Base-by-base conservation (phyloP, 2,113 vertebrate species). In the Antennarius striatus region DNA sequence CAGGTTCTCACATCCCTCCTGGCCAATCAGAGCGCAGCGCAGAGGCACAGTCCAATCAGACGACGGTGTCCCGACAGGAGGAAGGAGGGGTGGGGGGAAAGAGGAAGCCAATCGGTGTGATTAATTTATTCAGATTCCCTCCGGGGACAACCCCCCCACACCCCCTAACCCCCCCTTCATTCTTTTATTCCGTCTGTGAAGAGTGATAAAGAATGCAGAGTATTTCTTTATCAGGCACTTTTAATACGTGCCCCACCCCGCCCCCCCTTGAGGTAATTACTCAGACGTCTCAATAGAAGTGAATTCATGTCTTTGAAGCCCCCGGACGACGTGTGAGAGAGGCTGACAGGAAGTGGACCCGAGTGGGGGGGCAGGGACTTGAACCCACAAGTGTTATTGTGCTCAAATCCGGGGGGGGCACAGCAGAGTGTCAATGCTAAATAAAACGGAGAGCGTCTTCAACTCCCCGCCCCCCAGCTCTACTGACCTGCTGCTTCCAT, bases 41-140 rank as follows among this genome's bases (percentile, higher is more conserved):
- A 32, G 88, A 88, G 90, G 87, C 91, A 58, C 82, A 87, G 88
- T 85, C 94, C 89, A 86, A 88, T 86, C 81, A 88, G 74, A 79
- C 15, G 60, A 61, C 83, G 54, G 73, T 71, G 45, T 85, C 92
- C 92, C 80, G 90, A 91, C 83, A 90, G 89, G 86, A 80, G 75
- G 67, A 13, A 52, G 62, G 46, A 55, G 63, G 63, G 11, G 87
- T 89, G 85, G 89, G 75, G 83, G 30, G 39, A n/a, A 12, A 29
- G 85, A 89, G 88, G 86, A 90, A 93, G 91, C 91, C 94, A 93
- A 94, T 94, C 90, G 90, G 87, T 80, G 88, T 91, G 92, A 94
- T 95, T 94, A 92, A 92, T 95, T 95, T 94, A 94, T 94, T 94
- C 92, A 92, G 90, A 93, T 89, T 92, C 91, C 87, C 91, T 88